These are phyloP conservation scores for Drosophila miranda DNA, from an alignment of 1,140 invertebrate species.

Conservation along the genomic window DNA sequence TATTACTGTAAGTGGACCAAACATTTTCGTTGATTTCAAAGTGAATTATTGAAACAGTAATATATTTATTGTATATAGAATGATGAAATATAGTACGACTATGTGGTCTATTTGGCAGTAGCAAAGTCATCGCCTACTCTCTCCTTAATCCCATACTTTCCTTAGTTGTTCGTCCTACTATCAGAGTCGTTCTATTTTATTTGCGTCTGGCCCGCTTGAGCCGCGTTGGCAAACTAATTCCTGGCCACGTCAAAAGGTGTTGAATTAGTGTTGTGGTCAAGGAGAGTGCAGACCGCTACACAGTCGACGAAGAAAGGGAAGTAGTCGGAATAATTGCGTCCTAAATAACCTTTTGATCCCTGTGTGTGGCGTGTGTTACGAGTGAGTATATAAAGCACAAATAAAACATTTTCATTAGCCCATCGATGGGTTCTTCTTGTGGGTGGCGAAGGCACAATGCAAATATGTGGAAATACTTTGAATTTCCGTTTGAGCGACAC, in stretches of 20 bases:
- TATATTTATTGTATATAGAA: not conserved
- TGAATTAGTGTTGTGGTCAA: slow-evolving; percentile 72
- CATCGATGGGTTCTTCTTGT: not conserved
- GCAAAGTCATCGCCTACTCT: slow-evolving; percentile 2
- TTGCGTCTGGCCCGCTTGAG: slow-evolving; percentile 68
- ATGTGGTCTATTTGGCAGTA: not conserved
- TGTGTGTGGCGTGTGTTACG: slow-evolving; percentile 12
- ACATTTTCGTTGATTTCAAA: slow-evolving; percentile 16
- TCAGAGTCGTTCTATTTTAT: not conserved
- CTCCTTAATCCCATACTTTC: not conserved
- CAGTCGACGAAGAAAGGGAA: not conserved
- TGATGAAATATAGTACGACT: slow-evolving; percentile 1
- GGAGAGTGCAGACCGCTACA: slow-evolving; percentile 6
- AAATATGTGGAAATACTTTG: slow-evolving; percentile 33
- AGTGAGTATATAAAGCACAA: slow-evolving; percentile 21
- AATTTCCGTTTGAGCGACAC: slow-evolving; percentile 24
- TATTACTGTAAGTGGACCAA: slow-evolving; percentile 66
- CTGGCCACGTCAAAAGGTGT: slow-evolving; percentile 61
- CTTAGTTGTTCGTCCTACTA: not conserved
- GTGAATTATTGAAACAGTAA: not conserved
- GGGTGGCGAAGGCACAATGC: not conserved
- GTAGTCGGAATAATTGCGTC: slow-evolving; percentile 63
- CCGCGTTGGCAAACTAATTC: slow-evolving; percentile 70
- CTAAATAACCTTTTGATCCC: slow-evolving; percentile 46
- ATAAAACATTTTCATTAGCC: slow-evolving; percentile 43